phyloP scores from a whole-genome alignment of 2,888 invertebrate species.

The Drosophila emarginata region DNA sequence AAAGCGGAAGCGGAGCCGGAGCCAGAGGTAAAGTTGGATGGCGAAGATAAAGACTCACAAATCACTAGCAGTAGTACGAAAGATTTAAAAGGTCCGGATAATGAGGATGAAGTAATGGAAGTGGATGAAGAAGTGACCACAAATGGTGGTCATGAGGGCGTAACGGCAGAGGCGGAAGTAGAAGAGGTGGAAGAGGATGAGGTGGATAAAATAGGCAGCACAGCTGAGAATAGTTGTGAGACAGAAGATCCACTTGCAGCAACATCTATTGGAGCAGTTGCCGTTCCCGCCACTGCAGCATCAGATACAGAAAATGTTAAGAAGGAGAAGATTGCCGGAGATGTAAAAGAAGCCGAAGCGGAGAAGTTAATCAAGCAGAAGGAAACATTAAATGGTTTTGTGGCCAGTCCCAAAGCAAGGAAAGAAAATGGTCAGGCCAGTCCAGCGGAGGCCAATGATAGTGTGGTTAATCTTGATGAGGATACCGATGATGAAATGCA shows the following conservation, averaged over 20 bases:
- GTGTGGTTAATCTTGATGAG: constrained; percentile 77
- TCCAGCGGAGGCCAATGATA: constrained; percentile 37
- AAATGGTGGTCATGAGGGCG: constrained; percentile 65
- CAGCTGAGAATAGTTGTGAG: constrained; percentile 69
- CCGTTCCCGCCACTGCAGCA: background rate
- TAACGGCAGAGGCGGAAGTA: constrained; percentile 51
- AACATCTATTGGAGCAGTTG: constrained; percentile 21
- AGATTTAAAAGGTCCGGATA: constrained; percentile 39
- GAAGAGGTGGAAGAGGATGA: constrained; percentile 62
- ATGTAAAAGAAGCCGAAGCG: constrained; percentile 28
- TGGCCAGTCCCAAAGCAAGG: constrained; percentile 43
- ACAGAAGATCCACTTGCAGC: constrained; percentile 71
- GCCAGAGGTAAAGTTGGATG: constrained; percentile 53
- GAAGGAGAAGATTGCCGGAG: constrained; percentile 27
- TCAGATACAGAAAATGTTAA: constrained; percentile 14
- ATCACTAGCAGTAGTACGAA: constrained; percentile 78
- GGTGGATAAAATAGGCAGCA: constrained; percentile 68
- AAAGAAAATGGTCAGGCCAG: constrained; percentile 67
- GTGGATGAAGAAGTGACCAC: constrained; percentile 66
- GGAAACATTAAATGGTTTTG: constrained; percentile 56
- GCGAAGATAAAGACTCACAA: constrained; percentile 78
- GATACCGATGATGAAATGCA: constrained; percentile 67
- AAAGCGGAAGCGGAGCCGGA: background rate
- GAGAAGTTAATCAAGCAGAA: constrained; percentile 30
- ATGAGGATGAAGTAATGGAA: constrained; percentile 64